Percentiles rank a stretch among this genome's conserved stretches.
These are phyloP conservation scores for Branchinecta sandiegonensis DNA, from an alignment of 2,888 invertebrate genomes.

Conservation along the genomic window DNA sequence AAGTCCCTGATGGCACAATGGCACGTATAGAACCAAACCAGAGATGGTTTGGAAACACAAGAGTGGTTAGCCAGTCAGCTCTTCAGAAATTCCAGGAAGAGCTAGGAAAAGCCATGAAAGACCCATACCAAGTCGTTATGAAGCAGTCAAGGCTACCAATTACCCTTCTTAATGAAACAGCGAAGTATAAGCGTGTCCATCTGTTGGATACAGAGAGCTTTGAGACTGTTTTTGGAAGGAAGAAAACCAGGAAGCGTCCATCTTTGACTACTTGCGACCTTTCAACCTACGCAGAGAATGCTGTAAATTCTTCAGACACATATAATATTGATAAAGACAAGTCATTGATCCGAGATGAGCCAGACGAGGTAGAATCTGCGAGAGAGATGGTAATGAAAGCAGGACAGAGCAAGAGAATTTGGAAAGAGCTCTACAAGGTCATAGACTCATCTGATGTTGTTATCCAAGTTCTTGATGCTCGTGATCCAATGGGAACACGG, in stretches of 20 bases:
- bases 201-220: slow-evolving; percentile 89
- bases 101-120: slow-evolving; percentile 80
- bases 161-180: slow-evolving; percentile 78
- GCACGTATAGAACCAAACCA: slow-evolving; percentile 94
- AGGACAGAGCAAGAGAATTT: slow-evolving; percentile 90
- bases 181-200: slow-evolving; percentile 79
- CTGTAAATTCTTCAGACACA: slow-evolving; percentile 51
- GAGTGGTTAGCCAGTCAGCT: slow-evolving; percentile 42
- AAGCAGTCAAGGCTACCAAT: slow-evolving; percentile 87
- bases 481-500: slow-evolving; percentile 93
- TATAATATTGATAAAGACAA: slow-evolving; percentile 69
- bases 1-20: slow-evolving; percentile 69
- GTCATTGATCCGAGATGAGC: slow-evolving; percentile 58
- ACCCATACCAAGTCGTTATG: slow-evolving; percentile 96
- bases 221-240: slow-evolving; percentile 86
- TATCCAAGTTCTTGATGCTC: slow-evolving; percentile 74
- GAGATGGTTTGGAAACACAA: slow-evolving; percentile 97
- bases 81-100: slow-evolving; percentile 53
- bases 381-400: slow-evolving; percentile 90
- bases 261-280: slow-evolving; percentile 53
- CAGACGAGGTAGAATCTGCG: slow-evolving; percentile 60
- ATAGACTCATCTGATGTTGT: slow-evolving; percentile 97
- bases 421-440: slow-evolving; percentile 98
- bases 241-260: slow-evolving; percentile 78
- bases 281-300: slow-evolving; percentile 56